A percentile compares a stretch with the other conserved stretches of the same genome.
These are phyloP conservation scores for Disparrhopalites patrizii DNA, from an alignment of 2,888 invertebrate species.

Conservation along the genomic window DNA sequence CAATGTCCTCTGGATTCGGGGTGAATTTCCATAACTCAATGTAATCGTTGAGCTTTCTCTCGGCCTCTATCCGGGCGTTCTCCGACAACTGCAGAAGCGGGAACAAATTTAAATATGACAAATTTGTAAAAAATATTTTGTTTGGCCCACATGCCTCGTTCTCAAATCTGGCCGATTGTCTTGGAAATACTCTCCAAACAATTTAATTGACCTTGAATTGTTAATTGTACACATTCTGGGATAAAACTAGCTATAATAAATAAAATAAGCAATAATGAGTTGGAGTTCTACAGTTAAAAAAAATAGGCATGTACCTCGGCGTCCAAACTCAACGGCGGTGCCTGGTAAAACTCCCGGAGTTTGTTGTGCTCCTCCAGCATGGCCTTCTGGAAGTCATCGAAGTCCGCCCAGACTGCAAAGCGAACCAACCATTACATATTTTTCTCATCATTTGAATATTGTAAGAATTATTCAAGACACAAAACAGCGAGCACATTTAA, in stretches of 20 bases:
- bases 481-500: too few relatives aligned
- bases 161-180: too few relatives aligned
- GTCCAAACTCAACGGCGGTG: background rate
- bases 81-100: background rate
- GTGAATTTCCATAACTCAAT: background rate
- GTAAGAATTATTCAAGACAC: too few relatives aligned
- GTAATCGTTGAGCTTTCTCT: background rate
- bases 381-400: background rate
- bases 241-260: background rate
- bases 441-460: too few relatives aligned
- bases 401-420: too few relatives aligned
- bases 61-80: background rate
- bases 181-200: too few relatives aligned
- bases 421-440: too few relatives aligned
- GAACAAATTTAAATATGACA: background rate
- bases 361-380: background rate
- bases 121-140: background rate
- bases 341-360: background rate
- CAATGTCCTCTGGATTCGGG: background rate
- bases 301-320: background rate
- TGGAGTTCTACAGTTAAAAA: background rate
- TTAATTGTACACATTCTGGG: background rate
- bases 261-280: background rate
- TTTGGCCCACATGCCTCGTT: too few relatives aligned
- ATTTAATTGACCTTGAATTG: too few relatives aligned